Percentiles rank a stretch among this genome's conserved stretches.
Conservation (phyloP, 2,113 vertebrate species). For the Cairina moschata region DNA sequence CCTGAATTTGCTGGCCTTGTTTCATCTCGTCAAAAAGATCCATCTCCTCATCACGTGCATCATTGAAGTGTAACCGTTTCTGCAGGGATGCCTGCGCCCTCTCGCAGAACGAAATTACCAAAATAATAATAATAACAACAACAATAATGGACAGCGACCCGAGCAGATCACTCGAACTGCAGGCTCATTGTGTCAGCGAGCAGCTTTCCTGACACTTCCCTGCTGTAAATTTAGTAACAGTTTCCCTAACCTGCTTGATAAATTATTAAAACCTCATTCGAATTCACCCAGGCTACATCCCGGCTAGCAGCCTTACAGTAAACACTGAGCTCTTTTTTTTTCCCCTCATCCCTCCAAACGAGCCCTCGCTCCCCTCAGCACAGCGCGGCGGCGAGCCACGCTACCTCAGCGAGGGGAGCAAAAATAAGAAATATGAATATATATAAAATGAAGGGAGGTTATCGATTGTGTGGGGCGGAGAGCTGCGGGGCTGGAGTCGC, state of each 20-base stretch:
- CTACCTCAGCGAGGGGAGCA: not conserved
- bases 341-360: not conserved
- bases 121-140: constrained; percentile 6
- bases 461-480: constrained; percentile 39
- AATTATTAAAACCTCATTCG: constrained; percentile 74
- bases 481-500: not conserved
- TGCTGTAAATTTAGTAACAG: constrained; percentile 70
- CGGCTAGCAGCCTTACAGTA: constrained; percentile 60
- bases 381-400: not conserved
- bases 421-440: too few relatives aligned
- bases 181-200: constrained; percentile 68
- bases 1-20: not conserved
- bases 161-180: constrained; percentile 65
- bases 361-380: not conserved
- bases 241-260: constrained; percentile 64
- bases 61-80: constrained; percentile 31
- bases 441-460: not conserved
- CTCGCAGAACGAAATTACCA: constrained; percentile 24
- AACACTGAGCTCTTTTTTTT: constrained; percentile 41
- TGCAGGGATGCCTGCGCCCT: constrained; percentile 28
- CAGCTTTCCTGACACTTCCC: constrained; percentile 59
- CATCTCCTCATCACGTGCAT: constrained; percentile 29
- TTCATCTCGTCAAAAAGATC: constrained; percentile 5
- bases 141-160: constrained; percentile 34
- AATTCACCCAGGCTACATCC: constrained; percentile 62